Percentiles rank a stretch among this genome's conserved stretches.
Conservation (phyloP, 2,888 invertebrate species). For the Hirtodrosophila duncani region DNA sequence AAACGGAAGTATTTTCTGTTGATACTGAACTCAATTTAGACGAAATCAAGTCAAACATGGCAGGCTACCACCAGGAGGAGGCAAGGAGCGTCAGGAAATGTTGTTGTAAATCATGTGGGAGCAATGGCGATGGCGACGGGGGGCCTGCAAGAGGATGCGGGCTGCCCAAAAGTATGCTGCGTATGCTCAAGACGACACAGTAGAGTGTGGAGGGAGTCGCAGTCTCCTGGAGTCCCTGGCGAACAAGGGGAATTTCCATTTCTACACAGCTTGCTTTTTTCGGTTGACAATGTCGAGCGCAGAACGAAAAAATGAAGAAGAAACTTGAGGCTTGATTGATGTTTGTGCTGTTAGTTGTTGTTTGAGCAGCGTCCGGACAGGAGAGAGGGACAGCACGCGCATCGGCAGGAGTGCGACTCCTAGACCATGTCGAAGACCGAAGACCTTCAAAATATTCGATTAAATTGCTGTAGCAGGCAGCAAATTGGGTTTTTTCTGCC, state of each 20-base stretch:
- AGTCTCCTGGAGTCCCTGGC: not conserved
- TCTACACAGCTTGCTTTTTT: too few relatives aligned
- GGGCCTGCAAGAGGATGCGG: constrained; percentile 17
- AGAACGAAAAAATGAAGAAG: constrained; percentile 18
- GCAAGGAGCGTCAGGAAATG: constrained; percentile 42
- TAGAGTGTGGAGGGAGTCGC: constrained; percentile 1
- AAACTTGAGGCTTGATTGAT: constrained; percentile 65
- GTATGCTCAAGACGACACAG: constrained; percentile 65
- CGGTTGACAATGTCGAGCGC: constrained; percentile 35
- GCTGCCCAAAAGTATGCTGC: constrained; percentile 27
- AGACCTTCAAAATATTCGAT: constrained; percentile 66
- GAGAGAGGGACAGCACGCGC: not conserved
- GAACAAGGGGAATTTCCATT: constrained; percentile 1
- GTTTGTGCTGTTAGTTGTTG: constrained; percentile 69
- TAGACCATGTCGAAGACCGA: too few relatives aligned
- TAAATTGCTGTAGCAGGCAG: constrained; percentile 50
- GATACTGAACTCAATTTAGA: constrained; percentile 74
- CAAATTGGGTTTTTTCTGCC: constrained; percentile 51
- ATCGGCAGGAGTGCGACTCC: not conserved
- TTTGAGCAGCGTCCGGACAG: constrained; percentile 51
- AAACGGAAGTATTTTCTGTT: constrained; percentile 73
- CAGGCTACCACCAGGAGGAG: constrained; percentile 27
- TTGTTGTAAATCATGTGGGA: constrained; percentile 70
- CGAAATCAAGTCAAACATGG: constrained; percentile 74
- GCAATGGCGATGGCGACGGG: constrained; percentile 44